Evolutionary conservation across 2,797 vertebrate genomes (phyloP).

Genomic region (Falco cherrug): DNA sequence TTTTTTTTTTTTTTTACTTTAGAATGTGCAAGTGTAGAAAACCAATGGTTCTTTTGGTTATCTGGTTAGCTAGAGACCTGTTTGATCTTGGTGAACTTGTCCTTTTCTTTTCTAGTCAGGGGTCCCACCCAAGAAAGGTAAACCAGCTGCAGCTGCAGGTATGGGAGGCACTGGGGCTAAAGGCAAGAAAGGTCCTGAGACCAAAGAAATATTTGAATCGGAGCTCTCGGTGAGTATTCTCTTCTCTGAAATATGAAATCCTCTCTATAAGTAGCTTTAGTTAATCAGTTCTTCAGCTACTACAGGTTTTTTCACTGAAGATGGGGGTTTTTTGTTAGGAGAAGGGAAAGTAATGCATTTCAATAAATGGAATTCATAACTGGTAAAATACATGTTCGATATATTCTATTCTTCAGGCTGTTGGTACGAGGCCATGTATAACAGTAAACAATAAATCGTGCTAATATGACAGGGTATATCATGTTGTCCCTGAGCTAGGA

Average conservation of each 20-base stretch:
- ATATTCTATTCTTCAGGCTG: neutral
- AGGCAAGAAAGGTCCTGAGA: slow-evolving; percentile 85
- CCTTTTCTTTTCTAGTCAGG: slow-evolving; percentile 74
- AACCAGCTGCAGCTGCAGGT: slow-evolving; percentile 71
- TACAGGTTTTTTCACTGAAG: neutral
- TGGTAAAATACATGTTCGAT: neutral
- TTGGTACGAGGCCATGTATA: neutral
- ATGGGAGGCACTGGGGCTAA: slow-evolving; percentile 79
- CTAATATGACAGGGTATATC: neutral
- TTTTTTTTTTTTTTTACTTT: neutral
- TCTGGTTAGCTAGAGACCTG: neutral
- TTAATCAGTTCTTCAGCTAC: neutral
- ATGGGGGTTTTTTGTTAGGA: neutral
- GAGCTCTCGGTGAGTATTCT: slow-evolving; percentile 89
- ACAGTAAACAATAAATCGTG: neutral
- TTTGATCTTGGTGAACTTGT: neutral
- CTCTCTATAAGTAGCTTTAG: neutral
- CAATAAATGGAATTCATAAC: neutral
- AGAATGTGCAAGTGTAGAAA: neutral
- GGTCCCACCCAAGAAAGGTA: slow-evolving; percentile 88
- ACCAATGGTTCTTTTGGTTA: neutral
- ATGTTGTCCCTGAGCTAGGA: neutral
- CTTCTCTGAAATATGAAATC: neutral
- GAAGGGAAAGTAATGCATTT: neutral
- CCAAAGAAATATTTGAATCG: slow-evolving; percentile 86